Evolutionary conservation across 2,113 vertebrate species (phyloP), one percentile per base, ranked within the genome.

Genomic region (Columba janthina): DNA sequence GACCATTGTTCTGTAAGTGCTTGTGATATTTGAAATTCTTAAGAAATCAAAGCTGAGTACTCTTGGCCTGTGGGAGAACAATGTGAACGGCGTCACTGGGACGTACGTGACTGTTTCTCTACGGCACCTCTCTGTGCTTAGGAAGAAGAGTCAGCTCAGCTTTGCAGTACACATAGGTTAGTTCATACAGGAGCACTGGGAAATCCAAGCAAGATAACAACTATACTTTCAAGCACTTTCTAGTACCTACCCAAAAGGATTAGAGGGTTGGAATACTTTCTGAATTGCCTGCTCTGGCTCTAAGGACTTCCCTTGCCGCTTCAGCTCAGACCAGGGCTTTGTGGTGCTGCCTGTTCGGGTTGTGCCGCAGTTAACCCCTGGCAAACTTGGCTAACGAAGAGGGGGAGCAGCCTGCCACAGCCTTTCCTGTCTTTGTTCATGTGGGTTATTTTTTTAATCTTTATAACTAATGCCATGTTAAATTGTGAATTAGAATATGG

Each of bases 41-140:
- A 22, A n/a, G 40, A n/a, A 46, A 56, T 75, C 70, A 17, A 53
- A 87, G 84, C 56, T 73, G 58, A 19, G 38, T 20, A 10, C 46
- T 62, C 56, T 17, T 25, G 51, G 73, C 29, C 15, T 53, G 6
- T 50, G 57, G 65, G 73, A 32, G 71, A 53, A 0, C 25, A n/a
- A 42, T 1, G 51, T 70, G 42, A 90, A 80, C 60, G 29, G 66
- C 6, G 6, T 58, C 22, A 2, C 62, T n/a, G 84, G 50, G 42
- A 21, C 3, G 2, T 11, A 0, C 1, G 12, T 32, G 21, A 0
- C 28, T 2, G 4, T 21, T 50, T 11, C 21, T 51, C 10, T 21
- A 0, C 0, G 6, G 15, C 19, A 4, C 40, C n/a, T 31, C 36
- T 29, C 29, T 78, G 34, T 31, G 65, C 67, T 7, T 3, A 8